Evolutionary conservation across 2,888 invertebrate genomes (phyloP).

Genomic region (Dusona sp.): DNA sequence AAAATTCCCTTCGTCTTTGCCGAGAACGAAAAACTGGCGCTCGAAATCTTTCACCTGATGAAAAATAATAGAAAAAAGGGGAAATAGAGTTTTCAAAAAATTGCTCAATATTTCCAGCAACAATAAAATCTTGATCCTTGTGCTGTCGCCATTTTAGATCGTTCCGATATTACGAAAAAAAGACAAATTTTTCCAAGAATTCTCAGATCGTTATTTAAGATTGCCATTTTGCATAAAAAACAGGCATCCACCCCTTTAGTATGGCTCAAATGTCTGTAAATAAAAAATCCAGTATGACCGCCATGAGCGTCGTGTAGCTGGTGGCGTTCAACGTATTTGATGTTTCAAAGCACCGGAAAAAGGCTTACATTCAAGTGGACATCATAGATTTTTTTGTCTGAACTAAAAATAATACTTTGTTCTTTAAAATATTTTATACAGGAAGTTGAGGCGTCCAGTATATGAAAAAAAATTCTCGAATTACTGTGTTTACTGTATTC

Average conservation of each 20-base stretch:
- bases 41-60: neutral
- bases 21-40: neutral
- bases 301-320: neutral
- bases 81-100: neutral
- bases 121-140: neutral
- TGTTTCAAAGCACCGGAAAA: constrained; percentile 2
- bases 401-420: neutral
- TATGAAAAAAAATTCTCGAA: neutral
- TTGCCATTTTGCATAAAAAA: neutral
- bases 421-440: neutral
- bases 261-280: neutral
- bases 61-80: neutral
- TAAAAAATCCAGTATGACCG: neutral
- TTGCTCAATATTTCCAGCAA: neutral
- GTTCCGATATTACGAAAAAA: neutral
- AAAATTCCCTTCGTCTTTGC: constrained; percentile 53
- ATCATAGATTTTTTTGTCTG: neutral
- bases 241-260: neutral
- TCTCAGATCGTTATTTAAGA: neutral
- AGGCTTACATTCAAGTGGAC: neutral
- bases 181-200: neutral
- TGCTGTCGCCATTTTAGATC: neutral
- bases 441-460: neutral
- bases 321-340: neutral
- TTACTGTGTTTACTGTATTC: constrained; percentile 8